Conservation (phyloP, 2,113 vertebrate genomes). For the Bos indicus region DNA sequence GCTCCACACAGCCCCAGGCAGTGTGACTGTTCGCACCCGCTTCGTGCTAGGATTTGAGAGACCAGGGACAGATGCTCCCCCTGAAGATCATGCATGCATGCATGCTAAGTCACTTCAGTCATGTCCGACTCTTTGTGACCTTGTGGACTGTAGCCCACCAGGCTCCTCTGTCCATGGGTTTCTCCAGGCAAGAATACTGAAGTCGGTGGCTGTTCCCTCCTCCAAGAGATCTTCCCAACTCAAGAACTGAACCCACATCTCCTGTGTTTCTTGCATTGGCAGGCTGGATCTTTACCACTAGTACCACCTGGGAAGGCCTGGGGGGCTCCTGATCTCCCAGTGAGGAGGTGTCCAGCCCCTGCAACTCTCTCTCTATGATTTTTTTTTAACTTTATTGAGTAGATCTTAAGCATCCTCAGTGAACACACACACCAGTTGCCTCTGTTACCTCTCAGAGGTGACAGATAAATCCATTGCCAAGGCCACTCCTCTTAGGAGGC, state of each 20-base stretch:
- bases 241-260: background rate
- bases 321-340: no score
- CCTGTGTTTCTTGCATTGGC: background rate
- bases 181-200: background rate
- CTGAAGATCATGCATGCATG: background rate
- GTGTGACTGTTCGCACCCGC: background rate
- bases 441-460: background rate
- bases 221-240: background rate
- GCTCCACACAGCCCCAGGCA: fast-evolving
- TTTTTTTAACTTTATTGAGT: background rate
- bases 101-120: background rate
- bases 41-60: fast-evolving
- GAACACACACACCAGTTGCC: background rate
- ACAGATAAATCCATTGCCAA: background rate
- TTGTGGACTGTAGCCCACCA: background rate
- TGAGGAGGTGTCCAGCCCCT: background rate
- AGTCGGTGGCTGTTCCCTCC: background rate
- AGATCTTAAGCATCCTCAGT: background rate
- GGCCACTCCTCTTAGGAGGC: background rate
- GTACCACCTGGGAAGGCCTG: background rate
- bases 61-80: background rate
- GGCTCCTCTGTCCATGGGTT: background rate
- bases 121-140: background rate
- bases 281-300: background rate
- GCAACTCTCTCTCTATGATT: background rate